phyloP scores from a whole-genome alignment of 2,888 invertebrate genomes.

The Operophtera brumata region DNA sequence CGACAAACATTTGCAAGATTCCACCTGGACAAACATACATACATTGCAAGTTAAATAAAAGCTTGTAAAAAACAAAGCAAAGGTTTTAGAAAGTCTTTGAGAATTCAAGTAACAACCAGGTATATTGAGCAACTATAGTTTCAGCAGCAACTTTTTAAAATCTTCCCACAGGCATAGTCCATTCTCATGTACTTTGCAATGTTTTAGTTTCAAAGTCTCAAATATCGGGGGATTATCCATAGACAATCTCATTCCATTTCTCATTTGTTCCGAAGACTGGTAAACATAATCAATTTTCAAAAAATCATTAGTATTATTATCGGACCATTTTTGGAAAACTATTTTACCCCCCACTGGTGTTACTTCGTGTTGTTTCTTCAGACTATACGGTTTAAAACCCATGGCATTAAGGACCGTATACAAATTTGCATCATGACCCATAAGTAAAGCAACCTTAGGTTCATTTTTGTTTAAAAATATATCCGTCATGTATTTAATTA shows the following conservation, averaged over 20 bases:
- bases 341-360: conserved; percentile 65
- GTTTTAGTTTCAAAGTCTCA: conserved; percentile 48
- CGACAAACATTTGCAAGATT: no score
- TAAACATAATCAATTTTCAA: conserved; percentile 66
- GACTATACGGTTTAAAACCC: conserved; percentile 48
- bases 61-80: no score
- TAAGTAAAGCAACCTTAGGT: conserved; percentile 54
- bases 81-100: no score
- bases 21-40: no score
- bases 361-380: conserved; percentile 54
- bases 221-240: conserved; percentile 54
- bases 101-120: no score
- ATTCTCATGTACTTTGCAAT: conserved; percentile 46
- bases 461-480: conserved; percentile 43
- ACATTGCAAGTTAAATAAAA: no score
- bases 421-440: conserved; percentile 72
- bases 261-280: conserved; percentile 55
- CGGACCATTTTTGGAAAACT: conserved; percentile 66
- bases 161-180: conserved; percentile 62
- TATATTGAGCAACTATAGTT: neutral
- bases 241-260: conserved; percentile 47
- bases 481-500: conserved; percentile 52
- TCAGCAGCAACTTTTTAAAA: conserved; percentile 18
- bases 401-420: conserved; percentile 58
- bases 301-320: conserved; percentile 41